Base-by-base conservation (phyloP, 2,888 invertebrate genomes). In the Athrips mouffetella region DNA sequence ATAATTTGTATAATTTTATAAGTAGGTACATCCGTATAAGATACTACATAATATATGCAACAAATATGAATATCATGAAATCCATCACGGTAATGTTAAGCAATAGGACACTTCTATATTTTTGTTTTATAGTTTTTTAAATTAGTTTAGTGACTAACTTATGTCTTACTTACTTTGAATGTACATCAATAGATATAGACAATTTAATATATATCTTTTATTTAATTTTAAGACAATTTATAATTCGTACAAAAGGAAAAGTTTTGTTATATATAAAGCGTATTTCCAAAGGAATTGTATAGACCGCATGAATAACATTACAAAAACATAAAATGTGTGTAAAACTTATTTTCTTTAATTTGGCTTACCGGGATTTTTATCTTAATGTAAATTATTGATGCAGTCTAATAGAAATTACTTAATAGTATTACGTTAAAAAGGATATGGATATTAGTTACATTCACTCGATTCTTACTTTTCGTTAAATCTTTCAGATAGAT, bases 241-340 rank as follows among this genome's bases (percentile, higher is more conserved):
- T 60, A 68, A 59, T 68, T 66, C 66, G 62, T 72, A 70, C 54
- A 70, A 73, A 73, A 73, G 50, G 49, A 72, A 74, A 63, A 29
- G 52, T 37, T 39, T 55, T 61, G 52, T 65, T 61, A 59, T n/a
- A n/a, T n/a, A 65, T 76, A 77, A 79, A 79, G 78, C 78, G 77
- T 65, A 77, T 75, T 60, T 59, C 58, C 49, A 69, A 70, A 71
- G 69, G 70, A 69, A 68, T 65, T 55, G 50, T 65, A 3, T n/a
- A 18, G 6, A 37, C 37, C n/a, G 21, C 21, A 37, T 20, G 21
- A 37, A 56, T 56, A 56, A 56, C 58, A 62, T 53, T 55, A 57
- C 56, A 50, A 44, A 55, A 51, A 55, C n/a, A n/a, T n/a, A n/a
- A n/a, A n/a, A n/a, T n/a, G n/a, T n/a, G n/a, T n/a, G n/a, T n/a